Evolutionary conservation across 2,113 vertebrate species (phyloP).

Genomic region (Vanacampus margaritifer): DNA sequence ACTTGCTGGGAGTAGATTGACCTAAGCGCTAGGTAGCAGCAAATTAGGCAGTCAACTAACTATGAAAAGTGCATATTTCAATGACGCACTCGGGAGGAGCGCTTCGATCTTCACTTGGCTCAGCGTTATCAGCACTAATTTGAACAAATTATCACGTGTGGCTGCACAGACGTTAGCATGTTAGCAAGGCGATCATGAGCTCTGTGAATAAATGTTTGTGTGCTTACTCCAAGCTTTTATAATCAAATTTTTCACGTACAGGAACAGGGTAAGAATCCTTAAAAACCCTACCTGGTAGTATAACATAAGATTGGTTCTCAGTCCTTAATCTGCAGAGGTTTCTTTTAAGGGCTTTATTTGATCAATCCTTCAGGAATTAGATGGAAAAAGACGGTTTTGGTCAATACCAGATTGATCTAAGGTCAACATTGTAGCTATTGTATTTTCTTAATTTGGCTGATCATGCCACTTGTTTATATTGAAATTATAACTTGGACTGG

Average conservation of each 20-base stretch:
- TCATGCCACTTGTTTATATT: too few relatives aligned
- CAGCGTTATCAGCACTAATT: background rate
- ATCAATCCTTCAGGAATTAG: too few relatives aligned
- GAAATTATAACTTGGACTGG: too few relatives aligned
- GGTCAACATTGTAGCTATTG: too few relatives aligned
- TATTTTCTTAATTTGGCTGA: too few relatives aligned
- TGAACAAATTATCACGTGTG: background rate
- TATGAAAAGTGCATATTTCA: constrained; percentile 16
- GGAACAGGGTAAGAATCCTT: background rate
- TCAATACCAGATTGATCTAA: too few relatives aligned
- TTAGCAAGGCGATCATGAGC: background rate
- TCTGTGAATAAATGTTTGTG: background rate
- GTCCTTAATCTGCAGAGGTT: too few relatives aligned
- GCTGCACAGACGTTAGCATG: constrained; percentile 8
- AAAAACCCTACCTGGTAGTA: too few relatives aligned
- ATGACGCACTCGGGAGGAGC: constrained; percentile 10
- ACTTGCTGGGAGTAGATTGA: constrained; percentile 23
- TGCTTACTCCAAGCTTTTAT: background rate
- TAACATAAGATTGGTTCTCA: too few relatives aligned
- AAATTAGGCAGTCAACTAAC: constrained; percentile 44
- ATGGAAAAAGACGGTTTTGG: too few relatives aligned
- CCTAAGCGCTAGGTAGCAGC: constrained; percentile 39
- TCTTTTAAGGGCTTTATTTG: too few relatives aligned
- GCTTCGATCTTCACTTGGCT: background rate
- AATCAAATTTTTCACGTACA: background rate